Conservation (phyloP, 2,888 invertebrate genomes). For the Celastrina argiolus region DNA sequence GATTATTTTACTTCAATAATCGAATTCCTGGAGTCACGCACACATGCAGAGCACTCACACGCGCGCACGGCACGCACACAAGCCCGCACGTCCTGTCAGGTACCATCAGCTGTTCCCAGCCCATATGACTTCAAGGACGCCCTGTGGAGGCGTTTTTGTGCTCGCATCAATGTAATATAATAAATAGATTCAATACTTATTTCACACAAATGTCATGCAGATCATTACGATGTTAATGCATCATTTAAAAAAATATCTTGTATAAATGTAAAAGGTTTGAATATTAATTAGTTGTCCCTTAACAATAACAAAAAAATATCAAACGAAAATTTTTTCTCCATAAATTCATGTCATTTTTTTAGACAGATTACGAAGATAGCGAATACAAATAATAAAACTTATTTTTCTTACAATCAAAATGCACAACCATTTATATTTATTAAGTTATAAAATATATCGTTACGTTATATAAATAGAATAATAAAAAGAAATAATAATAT, state of each 20-base stretch:
- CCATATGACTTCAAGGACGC: constrained; percentile 76
- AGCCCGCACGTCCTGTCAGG: constrained; percentile 49
- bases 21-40: constrained; percentile 11
- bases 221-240: too few species aligned
- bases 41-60: constrained; percentile 24
- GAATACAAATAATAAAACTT: too few species aligned
- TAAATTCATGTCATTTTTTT: too few species aligned
- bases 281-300: too few species aligned
- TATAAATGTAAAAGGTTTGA: too few species aligned
- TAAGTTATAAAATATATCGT: neutral
- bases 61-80: constrained; percentile 23
- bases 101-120: constrained; percentile 73
- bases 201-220: too few species aligned
- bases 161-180: constrained; percentile 19
- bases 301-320: too few species aligned
- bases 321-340: too few species aligned
- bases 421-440: neutral
- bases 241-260: too few species aligned
- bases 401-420: neutral
- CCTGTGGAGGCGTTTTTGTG: constrained; percentile 43
- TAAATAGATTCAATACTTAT: neutral
- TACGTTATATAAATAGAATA: neutral
- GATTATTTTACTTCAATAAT: constrained; percentile 7
- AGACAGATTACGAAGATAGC: too few species aligned
- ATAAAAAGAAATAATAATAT: neutral